Evolutionary conservation across 2,888 invertebrate species (phyloP).

Genomic region (Halictus ligatus): DNA sequence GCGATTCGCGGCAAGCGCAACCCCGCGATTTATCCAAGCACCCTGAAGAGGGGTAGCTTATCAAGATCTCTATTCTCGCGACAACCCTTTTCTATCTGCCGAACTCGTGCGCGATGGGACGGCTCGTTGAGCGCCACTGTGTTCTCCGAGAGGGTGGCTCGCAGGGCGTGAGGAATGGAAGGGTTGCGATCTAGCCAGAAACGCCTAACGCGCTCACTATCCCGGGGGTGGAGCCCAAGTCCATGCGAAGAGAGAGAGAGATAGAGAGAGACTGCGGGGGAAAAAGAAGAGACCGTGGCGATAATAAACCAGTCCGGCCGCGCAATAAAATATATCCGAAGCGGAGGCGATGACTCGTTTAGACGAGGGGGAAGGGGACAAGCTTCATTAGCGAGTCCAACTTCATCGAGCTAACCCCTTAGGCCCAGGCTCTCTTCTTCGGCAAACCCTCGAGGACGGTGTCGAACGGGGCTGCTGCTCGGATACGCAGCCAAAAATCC

Average conservation of each 20-base stretch:
- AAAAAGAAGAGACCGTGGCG: constrained; percentile 72
- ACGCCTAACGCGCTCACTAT: constrained; percentile 63
- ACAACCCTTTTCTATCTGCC: constrained; percentile 76
- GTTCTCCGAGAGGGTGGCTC: constrained; percentile 71
- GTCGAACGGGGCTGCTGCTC: background rate
- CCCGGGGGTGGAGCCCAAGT: constrained; percentile 37
- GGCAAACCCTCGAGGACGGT: background rate
- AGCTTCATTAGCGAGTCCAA: constrained; percentile 83
- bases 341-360: constrained; percentile 83
- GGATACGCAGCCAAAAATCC: constrained; percentile 71
- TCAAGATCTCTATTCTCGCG: constrained; percentile 40
- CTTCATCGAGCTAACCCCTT: constrained; percentile 82
- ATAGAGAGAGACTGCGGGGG: constrained; percentile 39
- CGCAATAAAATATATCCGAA: constrained; percentile 83
- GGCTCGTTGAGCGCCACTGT: constrained; percentile 83
- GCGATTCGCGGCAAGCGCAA: background rate
- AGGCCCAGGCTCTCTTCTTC: constrained; percentile 53
- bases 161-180: constrained; percentile 78
- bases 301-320: constrained; percentile 82
- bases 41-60: constrained; percentile 19
- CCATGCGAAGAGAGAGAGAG: constrained; percentile 63
- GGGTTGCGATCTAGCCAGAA: constrained; percentile 80
- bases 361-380: constrained; percentile 71
- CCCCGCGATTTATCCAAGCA: background rate
- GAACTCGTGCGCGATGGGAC: constrained; percentile 77